Evolutionary conservation across 2,797 vertebrate genomes (phyloP).

Genomic region (Leptodactylus fallax): DNA sequence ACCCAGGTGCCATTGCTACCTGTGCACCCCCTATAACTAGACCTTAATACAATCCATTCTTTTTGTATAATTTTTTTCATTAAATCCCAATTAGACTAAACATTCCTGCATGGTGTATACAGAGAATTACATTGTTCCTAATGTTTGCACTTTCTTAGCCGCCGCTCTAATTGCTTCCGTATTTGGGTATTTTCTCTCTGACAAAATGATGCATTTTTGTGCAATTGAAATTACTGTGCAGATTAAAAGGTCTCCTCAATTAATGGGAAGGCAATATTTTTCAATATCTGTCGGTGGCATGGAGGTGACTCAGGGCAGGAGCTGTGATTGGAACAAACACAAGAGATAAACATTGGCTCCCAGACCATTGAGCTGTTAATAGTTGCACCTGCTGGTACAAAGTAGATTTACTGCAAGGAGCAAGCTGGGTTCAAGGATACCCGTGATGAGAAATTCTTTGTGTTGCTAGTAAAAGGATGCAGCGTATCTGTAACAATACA

Average conservation of each 20-base stretch:
- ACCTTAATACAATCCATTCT: too few relatives aligned
- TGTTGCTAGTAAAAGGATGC: constrained; percentile 78
- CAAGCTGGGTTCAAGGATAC: constrained; percentile 86
- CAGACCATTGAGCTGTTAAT: constrained; percentile 67
- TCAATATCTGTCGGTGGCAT: constrained; percentile 69
- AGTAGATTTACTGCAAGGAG: constrained; percentile 83
- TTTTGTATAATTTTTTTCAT: too few relatives aligned
- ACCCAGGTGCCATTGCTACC: too few relatives aligned
- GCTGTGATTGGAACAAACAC: constrained; percentile 71
- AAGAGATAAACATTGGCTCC: constrained; percentile 68
- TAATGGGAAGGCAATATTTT: constrained; percentile 75
- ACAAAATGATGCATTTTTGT: constrained; percentile 72
- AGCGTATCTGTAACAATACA: constrained; percentile 20
- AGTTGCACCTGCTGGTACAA: constrained; percentile 76
- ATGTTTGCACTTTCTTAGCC: not conserved
- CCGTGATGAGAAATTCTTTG: constrained; percentile 85
- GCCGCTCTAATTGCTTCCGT: constrained; percentile 16
- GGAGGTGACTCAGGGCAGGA: constrained; percentile 66
- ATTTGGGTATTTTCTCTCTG: constrained; percentile 46
- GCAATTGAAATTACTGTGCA: constrained; percentile 72
- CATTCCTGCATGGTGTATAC: not conserved
- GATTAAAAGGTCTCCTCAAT: constrained; percentile 77
- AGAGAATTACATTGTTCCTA: not conserved
- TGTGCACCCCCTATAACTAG: too few relatives aligned
- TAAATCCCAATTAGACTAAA: not conserved